Base-by-base conservation (phyloP, 2,888 invertebrate species). In the Minunthozetes semirufus region DNA sequence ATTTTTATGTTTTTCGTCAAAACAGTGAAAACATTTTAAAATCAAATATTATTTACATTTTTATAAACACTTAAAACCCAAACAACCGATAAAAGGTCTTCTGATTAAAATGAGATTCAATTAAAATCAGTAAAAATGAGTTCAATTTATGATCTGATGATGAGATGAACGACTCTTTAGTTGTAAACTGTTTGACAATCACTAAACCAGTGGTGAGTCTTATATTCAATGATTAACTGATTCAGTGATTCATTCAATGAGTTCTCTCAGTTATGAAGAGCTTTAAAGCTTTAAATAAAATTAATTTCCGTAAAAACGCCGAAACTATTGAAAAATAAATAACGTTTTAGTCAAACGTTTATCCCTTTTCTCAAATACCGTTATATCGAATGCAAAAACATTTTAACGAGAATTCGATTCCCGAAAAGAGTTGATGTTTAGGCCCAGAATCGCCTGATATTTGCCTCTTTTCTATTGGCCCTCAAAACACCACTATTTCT, bases 231-330 rank as follows among this genome's bases (percentile, higher is more conserved):
- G 48, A 48, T 17, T 13, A 48, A 17, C 13, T 48, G 48, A 48
- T 48, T n/a, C 48, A 48, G n/a, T 48, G 15, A n/a, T 48, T 48
- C 48, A 48, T n/a, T 19, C n/a, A n/a, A n/a, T n/a, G n/a, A n/a
- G n/a, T 53, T n/a, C 53, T n/a, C n/a, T 53, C 53, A 53, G 15
- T 48, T 11, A 13, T 48, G 15, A 15, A 48, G 13, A 11, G 42
- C 42, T 48, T 48, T n/a, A 48, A 48, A n/a, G 61, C 61, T 29
- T 61, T 29, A 61, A 29, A 17, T 61, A 11, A 27, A 33, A 29
- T 56, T 11, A 61, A 17, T 66, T 66, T 33, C 66, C 11, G 66
- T 19, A 66, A 13, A 38, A 66, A 66, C 25, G 66, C 66, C 61
- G 61, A 61, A 61, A 13, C 9, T 8, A 22, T 19, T 59, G 48